Conservation (phyloP, 2,797 vertebrate genomes). For the Hylomyscus alleni region DNA sequence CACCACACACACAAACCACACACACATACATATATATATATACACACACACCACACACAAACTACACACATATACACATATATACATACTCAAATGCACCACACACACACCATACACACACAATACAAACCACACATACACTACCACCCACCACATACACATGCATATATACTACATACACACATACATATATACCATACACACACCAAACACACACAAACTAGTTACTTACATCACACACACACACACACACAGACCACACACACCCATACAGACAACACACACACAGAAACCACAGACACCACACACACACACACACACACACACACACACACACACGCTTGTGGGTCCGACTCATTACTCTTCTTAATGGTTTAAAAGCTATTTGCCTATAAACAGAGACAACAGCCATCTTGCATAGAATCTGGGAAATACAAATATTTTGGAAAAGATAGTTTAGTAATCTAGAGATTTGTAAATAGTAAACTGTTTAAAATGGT, state of each 20-base stretch:
- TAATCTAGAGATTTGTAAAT: conserved; percentile 36
- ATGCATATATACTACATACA: too few species aligned
- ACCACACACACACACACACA: neutral
- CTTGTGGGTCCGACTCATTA: neutral
- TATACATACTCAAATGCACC: neutral
- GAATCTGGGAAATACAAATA: conserved; percentile 50
- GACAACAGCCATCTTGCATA: conserved; percentile 30
- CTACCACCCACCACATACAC: neutral
- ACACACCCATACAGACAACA: neutral
- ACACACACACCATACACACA: neutral
- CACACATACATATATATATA: neutral
- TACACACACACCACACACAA: neutral
- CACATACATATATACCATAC: neutral
- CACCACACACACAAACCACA: neutral
- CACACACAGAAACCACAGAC: neutral
- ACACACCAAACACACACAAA: neutral
- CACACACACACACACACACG: neutral
- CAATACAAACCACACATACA: neutral
- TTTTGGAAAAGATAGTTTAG: conserved; percentile 55
- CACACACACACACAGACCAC: neutral
- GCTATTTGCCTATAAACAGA: conserved; percentile 45
- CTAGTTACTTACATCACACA: neutral
- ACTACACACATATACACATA: too few species aligned
- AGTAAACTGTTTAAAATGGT: conserved; percentile 44
- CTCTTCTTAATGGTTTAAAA: conserved; percentile 64